phyloP scores from a whole-genome alignment of 2,888 invertebrate species.

The Agriopis leucophaearia region DNA sequence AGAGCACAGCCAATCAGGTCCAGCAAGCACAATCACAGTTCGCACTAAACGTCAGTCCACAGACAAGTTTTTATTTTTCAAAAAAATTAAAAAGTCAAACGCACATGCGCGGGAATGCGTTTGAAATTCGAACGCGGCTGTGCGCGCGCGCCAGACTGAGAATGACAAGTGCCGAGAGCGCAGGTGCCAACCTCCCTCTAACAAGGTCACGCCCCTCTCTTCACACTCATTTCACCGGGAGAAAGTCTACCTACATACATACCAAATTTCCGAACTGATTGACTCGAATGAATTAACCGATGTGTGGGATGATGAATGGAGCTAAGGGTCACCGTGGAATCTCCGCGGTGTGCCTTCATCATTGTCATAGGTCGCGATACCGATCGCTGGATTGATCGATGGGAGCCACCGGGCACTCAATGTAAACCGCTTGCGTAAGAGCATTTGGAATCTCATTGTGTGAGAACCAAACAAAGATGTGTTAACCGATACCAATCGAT shows the following conservation, averaged over 20 bases:
- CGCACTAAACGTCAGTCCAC: conserved; percentile 67
- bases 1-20: conserved; percentile 58
- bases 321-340: conserved; percentile 57
- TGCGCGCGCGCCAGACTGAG: conserved; percentile 76
- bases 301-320: conserved; percentile 67
- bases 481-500: not conserved
- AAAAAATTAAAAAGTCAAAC: conserved; percentile 49
- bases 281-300: conserved; percentile 68
- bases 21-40: conserved; percentile 71
- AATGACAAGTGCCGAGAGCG: conserved; percentile 80
- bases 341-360: conserved; percentile 38
- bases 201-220: conserved; percentile 82
- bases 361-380: conserved; percentile 44
- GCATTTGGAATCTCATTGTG: not conserved
- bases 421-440: conserved; percentile 12
- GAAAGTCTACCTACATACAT: conserved; percentile 86
- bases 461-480: not conserved
- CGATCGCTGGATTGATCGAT: conserved; percentile 16
- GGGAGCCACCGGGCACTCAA: not conserved
- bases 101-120: conserved; percentile 71
- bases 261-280: conserved; percentile 84
- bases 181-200: conserved; percentile 85
- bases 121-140: conserved; percentile 68
- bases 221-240: conserved; percentile 80
- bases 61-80: conserved; percentile 46